Percentiles rank a stretch among this genome's conserved stretches.
Evolutionary conservation across 53 echinoderm and acorn worm genomes (phyloP).

Genomic region (Holothuria scabra): DNA sequence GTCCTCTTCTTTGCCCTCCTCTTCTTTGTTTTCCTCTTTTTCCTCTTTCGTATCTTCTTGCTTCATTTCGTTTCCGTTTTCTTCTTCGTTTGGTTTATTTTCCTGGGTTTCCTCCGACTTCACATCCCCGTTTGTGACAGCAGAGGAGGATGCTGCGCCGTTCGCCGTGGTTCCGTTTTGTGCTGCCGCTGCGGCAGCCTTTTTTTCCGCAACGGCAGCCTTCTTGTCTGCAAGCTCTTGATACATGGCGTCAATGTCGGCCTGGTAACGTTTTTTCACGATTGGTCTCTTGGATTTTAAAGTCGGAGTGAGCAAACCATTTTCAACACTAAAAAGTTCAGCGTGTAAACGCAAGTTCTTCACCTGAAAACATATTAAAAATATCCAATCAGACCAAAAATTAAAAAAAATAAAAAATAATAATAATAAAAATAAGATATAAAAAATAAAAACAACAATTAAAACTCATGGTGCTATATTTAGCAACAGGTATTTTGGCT

Average conservation of each 20-base stretch:
- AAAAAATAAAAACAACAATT: no score
- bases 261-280: conserved; percentile 52
- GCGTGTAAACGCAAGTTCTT: conserved; percentile 64
- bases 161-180: not conserved
- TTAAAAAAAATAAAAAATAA: no score
- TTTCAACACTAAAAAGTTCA: conserved; percentile 78
- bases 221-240: not conserved
- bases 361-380: conserved; percentile 56
- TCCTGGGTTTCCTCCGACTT: not conserved
- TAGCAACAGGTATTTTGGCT: no score
- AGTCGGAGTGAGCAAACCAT: conserved; percentile 86
- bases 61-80: not conserved
- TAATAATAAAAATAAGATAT: no score
- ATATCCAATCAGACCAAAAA: no score
- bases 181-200: not conserved
- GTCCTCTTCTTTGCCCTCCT: conserved; percentile 2
- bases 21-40: not conserved
- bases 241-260: conserved; percentile 60
- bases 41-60: not conserved
- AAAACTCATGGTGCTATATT: no score
- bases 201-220: not conserved
- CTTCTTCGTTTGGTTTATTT: not conserved
- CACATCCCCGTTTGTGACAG: not conserved
- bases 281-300: conserved; percentile 85
- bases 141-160: not conserved